Base-by-base conservation (phyloP, 2,797 vertebrate genomes). In the Phoxinus dragarum region DNA sequence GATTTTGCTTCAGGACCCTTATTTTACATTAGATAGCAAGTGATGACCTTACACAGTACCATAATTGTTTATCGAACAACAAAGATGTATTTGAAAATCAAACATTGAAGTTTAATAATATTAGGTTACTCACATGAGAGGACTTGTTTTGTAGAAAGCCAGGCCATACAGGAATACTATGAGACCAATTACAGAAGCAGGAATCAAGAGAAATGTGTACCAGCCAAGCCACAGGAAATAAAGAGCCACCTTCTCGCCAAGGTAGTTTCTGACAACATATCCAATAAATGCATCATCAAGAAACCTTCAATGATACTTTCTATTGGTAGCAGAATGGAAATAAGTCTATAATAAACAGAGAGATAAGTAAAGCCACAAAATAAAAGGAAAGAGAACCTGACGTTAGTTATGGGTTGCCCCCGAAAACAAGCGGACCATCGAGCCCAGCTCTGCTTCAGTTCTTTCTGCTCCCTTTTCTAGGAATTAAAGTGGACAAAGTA, bases 211-310 rank as follows among this genome's bases (percentile, higher is more conserved):
- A 75, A 74, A 95, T 9, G 97, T 99, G 92, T 99, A 99, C 97
- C 97, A 99, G 82, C 97, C 97, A 73, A 99, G 92, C 98, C 98
- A 99, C 81, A 97, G 93, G 4, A 97, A 99, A 92, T 99, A 99
- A 86, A 99, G 91, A 2, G 97, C 97, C 90, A 97, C 96, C 91
- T 99, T 98, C 94, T 99, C 98, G 0, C 98, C 98, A 52, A 99
- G 98, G 90, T 99, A 99, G 82, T 89, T 72, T 93, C 98, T 99
- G 73, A n/a, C 23, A 64, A 67, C 31, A 31, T 17, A 82, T 12
- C 36, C 56, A 73, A 44, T 40, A 54, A 52, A 4, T 6, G 3
- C 8, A 31, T 34, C 8, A n/a, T 78, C 8, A 68, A 7, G 44
- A n/a, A 19, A 27, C 16, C 16, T 31, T 27, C 16, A 11, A 69